Percentiles rank a stretch among this genome's conserved stretches.
phyloP scores from a whole-genome alignment of 2,888 invertebrate species.

The Nebria brevicollis region DNA sequence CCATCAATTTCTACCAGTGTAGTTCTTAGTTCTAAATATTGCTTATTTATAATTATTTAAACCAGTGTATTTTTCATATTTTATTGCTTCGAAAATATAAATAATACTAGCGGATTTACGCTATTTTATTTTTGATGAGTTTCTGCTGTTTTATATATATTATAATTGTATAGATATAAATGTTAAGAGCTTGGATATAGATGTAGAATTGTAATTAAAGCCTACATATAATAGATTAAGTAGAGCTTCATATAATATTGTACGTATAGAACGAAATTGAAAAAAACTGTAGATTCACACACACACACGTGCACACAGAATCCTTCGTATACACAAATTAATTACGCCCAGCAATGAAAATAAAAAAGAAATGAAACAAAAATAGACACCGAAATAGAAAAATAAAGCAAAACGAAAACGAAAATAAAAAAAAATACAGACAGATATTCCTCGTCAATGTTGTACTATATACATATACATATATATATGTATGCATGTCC shows the following conservation, averaged over 20 bases:
- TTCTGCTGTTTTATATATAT: no score
- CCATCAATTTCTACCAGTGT: no score
- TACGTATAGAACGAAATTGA: background rate
- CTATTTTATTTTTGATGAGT: no score
- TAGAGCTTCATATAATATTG: background rate
- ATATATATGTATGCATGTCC: slow-evolving; percentile 10
- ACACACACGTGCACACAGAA: background rate
- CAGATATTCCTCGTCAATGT: slow-evolving; percentile 1
- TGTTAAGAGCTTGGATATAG: background rate
- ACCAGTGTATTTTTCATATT: no score
- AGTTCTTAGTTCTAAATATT: no score
- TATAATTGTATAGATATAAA: background rate
- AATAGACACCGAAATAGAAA: background rate
- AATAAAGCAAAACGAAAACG: background rate
- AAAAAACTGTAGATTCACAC: background rate
- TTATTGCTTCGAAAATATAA: no score
- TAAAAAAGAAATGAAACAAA: background rate
- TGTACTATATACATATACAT: background rate
- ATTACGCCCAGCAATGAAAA: background rate
- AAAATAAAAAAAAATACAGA: background rate
- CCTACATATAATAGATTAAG: background rate
- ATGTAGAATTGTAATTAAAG: background rate
- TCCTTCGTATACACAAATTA: background rate
- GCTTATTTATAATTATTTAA: no score
- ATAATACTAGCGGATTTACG: no score